These are phyloP conservation scores for Phyto melanocephala DNA, from an alignment of 2,888 invertebrate genomes.

Conservation along the genomic window DNA sequence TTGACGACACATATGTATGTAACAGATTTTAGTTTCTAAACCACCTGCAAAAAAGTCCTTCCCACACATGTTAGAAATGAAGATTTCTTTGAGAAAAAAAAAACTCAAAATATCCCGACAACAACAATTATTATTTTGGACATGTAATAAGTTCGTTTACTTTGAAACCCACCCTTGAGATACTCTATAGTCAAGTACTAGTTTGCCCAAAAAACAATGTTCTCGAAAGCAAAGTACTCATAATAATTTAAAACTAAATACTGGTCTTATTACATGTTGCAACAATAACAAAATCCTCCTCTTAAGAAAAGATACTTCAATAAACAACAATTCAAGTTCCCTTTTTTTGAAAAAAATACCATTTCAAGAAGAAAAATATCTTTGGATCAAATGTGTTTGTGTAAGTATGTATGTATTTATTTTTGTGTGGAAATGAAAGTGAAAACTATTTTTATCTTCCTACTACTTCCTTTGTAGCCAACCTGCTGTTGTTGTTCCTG, in stretches of 20 bases:
- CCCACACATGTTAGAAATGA: background rate
- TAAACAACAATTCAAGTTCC: background rate
- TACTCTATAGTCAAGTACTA: background rate
- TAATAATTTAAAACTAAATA: constrained; percentile 14
- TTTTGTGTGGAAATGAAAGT: constrained; percentile 41
- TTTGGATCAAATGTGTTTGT: background rate
- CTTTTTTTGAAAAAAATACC: background rate
- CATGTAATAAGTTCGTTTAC: background rate
- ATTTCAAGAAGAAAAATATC: background rate
- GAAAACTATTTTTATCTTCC: constrained; percentile 52
- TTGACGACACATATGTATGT: too few species aligned
- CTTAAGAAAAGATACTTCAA: background rate
- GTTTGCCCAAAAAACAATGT: background rate
- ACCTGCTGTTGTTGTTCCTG: constrained; percentile 20
- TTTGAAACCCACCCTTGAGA: constrained; percentile 22
- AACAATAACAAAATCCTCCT: constrained; percentile 2
- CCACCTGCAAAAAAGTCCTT: background rate
- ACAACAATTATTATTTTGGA: background rate
- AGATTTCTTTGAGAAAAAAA: background rate
- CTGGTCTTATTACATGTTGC: background rate
- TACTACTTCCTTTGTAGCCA: constrained; percentile 49
- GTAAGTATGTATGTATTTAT: too few species aligned
- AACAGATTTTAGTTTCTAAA: background rate
- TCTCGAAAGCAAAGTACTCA: background rate
- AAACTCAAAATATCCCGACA: background rate